Evolutionary conservation across 2,113 vertebrate species (phyloP).

Genomic region (Lepus europaeus): DNA sequence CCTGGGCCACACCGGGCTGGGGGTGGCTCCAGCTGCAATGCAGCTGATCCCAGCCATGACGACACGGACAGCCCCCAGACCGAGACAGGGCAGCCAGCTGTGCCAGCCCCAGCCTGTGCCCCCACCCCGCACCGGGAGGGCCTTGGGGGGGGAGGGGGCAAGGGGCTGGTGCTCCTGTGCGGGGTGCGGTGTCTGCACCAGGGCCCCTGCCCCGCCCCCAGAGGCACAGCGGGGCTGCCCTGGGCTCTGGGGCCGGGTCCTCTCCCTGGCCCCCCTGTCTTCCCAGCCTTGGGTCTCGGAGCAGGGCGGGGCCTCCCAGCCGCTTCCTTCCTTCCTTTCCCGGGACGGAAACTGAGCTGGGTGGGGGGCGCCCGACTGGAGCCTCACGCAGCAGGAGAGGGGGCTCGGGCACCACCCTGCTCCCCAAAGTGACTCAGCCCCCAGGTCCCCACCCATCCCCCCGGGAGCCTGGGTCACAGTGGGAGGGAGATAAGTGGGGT

Average conservation of each 20-base stretch:
- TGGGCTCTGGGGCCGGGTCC: neutral
- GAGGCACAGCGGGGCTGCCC: neutral
- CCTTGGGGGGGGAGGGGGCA: neutral
- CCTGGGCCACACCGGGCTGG: neutral
- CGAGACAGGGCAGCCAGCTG: neutral
- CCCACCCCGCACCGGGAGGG: neutral
- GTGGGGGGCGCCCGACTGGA: constrained; percentile 51
- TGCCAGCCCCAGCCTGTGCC: neutral
- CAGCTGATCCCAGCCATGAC: neutral
- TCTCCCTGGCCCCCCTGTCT: constrained; percentile 43
- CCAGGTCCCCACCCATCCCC: constrained; percentile 74
- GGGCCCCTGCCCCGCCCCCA: neutral
- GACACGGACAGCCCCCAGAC: neutral
- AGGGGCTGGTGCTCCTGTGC: neutral
- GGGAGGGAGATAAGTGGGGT: constrained; percentile 78
- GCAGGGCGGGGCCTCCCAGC: constrained; percentile 72
- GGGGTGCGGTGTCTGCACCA: neutral
- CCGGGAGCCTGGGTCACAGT: constrained; percentile 57
- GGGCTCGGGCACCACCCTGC: constrained; percentile 69
- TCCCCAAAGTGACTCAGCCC: constrained; percentile 80
- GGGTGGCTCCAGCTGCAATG: constrained; percentile 63
- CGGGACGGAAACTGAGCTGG: constrained; percentile 67
- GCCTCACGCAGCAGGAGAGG: constrained; percentile 47
- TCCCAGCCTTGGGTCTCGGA: constrained; percentile 40
- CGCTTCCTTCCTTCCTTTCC: constrained; percentile 82